Evolutionary conservation across 2,888 invertebrate genomes (phyloP).

Genomic region (Drosophila colorata): DNA sequence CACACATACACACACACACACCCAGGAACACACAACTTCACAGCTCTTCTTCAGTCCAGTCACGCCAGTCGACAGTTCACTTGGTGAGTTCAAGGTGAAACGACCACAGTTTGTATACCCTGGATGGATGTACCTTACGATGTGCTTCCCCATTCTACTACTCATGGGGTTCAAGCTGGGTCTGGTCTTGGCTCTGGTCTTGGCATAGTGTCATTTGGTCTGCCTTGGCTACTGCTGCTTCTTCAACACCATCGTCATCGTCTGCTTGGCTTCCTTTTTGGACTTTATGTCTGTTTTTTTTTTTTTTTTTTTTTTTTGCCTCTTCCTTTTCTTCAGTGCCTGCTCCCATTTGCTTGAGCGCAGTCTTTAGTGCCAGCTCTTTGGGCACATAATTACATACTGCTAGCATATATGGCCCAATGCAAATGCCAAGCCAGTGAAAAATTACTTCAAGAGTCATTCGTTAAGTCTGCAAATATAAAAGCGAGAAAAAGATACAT

Average conservation of each 20-base stretch:
- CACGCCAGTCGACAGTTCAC: conserved; percentile 61
- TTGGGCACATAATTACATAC: conserved; percentile 67
- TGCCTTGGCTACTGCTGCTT: conserved; percentile 25
- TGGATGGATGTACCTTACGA: conserved; percentile 12
- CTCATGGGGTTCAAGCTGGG: conserved; percentile 5
- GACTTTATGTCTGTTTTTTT: conserved; percentile 3
- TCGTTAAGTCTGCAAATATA: conserved; percentile 34
- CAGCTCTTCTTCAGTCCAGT: conserved; percentile 39
- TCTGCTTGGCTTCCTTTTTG: conserved; percentile 54
- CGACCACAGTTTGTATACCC: conserved; percentile 45
- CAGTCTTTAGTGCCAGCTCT: conserved; percentile 55
- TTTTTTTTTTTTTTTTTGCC: conserved; percentile 14
- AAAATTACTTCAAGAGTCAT: conserved; percentile 54
- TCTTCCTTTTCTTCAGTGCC: conserved; percentile 13
- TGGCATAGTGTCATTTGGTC: conserved; percentile 53
- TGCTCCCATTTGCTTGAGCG: conserved; percentile 72
- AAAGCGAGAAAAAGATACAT: conserved; percentile 24
- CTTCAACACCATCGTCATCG: conserved; percentile 33
- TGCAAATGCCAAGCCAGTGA: conserved; percentile 52
- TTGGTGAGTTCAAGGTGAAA: conserved; percentile 78
- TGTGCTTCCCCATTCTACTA: conserved; percentile 17
- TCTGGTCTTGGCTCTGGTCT: conserved; percentile 33
- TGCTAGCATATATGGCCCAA: conserved; percentile 24
- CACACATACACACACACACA: neutral
- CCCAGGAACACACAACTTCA: conserved; percentile 7